Conservation (phyloP, 2,797 vertebrate genomes). For the Vireo griseus region DNA sequence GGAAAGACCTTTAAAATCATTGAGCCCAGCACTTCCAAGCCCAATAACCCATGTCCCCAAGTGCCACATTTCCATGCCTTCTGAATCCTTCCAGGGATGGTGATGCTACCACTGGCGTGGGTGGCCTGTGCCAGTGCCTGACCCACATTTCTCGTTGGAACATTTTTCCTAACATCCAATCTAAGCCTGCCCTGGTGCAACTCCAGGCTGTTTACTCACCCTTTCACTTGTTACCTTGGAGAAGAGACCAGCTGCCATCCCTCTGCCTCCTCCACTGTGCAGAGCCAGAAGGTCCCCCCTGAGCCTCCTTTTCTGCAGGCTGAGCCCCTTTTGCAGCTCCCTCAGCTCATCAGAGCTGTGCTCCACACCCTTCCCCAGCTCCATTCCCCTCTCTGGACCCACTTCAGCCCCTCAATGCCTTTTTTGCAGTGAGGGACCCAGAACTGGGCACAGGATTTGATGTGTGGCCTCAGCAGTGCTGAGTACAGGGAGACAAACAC, state of each 20-base stretch:
- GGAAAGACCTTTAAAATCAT: not conserved
- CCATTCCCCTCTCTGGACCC: fast-evolving
- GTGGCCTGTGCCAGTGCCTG: not conserved
- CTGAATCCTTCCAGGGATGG: not conserved
- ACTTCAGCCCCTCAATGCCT: not conserved
- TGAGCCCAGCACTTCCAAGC: not conserved
- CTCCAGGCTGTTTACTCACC: not conserved
- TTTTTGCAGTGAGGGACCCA: not conserved
- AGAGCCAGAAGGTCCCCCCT: not conserved
- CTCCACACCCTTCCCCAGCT: not conserved
- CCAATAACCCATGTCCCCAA: not conserved
- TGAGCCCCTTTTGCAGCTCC: not conserved
- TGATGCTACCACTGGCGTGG: not conserved
- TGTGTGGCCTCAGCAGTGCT: no score
- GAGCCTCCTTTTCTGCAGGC: not conserved
- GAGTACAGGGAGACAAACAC: fast-evolving
- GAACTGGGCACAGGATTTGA: no score
- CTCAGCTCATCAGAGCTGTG: not conserved
- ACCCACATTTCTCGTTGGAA: not conserved
- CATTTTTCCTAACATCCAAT: not conserved
- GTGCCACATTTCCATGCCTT: not conserved
- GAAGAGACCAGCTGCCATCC: not conserved
- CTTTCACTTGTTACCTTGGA: fast-evolving
- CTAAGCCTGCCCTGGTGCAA: not conserved
- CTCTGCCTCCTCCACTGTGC: not conserved